Evolutionary conservation across 2,888 invertebrate genomes (phyloP).

Genomic region (Melinaea marsaeus): DNA sequence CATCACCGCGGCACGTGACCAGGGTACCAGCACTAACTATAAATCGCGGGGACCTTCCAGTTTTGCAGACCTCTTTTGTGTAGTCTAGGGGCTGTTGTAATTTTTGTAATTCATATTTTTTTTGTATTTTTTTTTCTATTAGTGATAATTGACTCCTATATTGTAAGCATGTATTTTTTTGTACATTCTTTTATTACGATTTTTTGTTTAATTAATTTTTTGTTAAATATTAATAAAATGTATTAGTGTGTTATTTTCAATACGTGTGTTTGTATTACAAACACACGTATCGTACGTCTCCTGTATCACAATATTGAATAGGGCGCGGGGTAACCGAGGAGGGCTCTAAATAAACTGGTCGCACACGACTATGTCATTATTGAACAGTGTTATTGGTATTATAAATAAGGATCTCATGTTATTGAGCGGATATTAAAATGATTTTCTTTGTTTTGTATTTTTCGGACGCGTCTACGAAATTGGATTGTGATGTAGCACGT

Average conservation of each 20-base stretch:
- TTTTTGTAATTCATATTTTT: background rate
- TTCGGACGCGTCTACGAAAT: constrained; percentile 35
- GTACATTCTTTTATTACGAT: background rate
- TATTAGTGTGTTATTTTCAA: background rate
- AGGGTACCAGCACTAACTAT: constrained; percentile 58
- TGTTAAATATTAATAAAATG: background rate
- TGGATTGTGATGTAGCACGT: constrained; percentile 40
- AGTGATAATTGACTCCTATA: no score
- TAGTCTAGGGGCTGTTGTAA: constrained; percentile 12
- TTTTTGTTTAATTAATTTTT: background rate
- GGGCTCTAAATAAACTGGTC: constrained; percentile 39
- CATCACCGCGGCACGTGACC: constrained; percentile 72
- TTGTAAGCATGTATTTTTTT: no score
- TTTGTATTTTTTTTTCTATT: no score
- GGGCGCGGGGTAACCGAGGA: constrained; percentile 11
- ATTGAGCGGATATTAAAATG: constrained; percentile 72
- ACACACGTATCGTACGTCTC: background rate
- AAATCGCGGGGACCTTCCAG: constrained; percentile 58
- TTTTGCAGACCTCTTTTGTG: constrained; percentile 32
- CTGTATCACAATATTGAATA: background rate
- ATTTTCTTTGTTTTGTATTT: constrained; percentile 50
- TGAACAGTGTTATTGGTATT: constrained; percentile 70
- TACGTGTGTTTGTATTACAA: background rate
- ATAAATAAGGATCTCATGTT: constrained; percentile 69
- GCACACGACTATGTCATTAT: constrained; percentile 63